Conservation (phyloP, 1,140 invertebrate species). For the Drosophila ficusphila region DNA sequence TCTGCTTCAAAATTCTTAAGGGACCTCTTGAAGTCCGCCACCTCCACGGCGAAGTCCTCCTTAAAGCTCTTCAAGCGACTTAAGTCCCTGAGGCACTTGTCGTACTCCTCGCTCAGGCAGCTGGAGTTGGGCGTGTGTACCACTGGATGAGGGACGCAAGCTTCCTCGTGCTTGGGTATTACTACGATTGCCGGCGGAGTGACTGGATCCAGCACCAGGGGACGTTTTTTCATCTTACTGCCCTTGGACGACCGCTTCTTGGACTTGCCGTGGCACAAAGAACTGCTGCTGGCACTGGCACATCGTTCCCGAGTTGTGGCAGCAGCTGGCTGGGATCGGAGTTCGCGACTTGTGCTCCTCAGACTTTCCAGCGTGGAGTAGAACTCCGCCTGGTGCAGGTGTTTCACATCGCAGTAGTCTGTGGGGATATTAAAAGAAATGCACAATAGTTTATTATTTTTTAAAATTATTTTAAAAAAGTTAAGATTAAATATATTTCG, state of each 20-base stretch:
- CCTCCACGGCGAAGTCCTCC: constrained; percentile 68
- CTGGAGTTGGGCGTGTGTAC: constrained; percentile 19
- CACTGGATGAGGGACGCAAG: neutral
- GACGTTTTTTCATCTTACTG: constrained; percentile 50
- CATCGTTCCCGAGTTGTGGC: constrained; percentile 24
- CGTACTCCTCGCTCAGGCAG: constrained; percentile 63
- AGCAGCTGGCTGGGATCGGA: constrained; percentile 46
- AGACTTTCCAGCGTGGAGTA: constrained; percentile 73
- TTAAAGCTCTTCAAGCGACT: constrained; percentile 68
- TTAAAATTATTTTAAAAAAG: too few relatives aligned
- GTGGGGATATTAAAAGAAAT: too few relatives aligned
- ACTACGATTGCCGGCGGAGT: constrained; percentile 1
- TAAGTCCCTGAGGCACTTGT: constrained; percentile 57
- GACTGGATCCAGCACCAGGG: constrained; percentile 8
- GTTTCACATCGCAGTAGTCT: constrained; percentile 83
- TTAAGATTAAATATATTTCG: neutral
- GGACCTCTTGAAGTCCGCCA: constrained; percentile 71
- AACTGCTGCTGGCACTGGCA: constrained; percentile 37
- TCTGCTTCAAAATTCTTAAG: constrained; percentile 66
- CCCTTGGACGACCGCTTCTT: constrained; percentile 50
- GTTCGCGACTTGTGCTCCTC: constrained; percentile 68
- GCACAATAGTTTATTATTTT: too few relatives aligned
- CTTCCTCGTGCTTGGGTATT: constrained; percentile 4
- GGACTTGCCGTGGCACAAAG: constrained; percentile 24
- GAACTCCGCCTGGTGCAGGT: constrained; percentile 76